These are phyloP conservation scores for Clunio marinus DNA, from an alignment of 2,888 invertebrate species.

Conservation along the genomic window DNA sequence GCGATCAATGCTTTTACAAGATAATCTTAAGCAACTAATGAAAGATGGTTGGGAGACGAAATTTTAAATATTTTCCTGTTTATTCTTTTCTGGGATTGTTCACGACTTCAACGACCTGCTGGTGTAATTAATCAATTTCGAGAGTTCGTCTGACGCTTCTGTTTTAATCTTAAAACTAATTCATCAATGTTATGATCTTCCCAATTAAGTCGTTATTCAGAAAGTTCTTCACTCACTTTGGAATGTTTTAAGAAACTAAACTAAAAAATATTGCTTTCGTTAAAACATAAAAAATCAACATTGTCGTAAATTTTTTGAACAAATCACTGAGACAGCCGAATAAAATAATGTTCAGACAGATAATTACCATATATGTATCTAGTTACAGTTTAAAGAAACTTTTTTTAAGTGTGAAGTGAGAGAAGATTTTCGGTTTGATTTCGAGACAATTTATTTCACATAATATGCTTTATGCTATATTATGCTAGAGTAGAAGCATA, in stretches of 20 bases:
- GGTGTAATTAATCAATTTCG: conserved; percentile 2
- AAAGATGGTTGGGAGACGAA: background rate
- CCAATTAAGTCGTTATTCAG: conserved; percentile 15
- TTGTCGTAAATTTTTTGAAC: conserved; percentile 32
- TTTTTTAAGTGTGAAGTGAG: conserved; percentile 14
- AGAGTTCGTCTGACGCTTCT: background rate
- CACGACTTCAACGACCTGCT: background rate
- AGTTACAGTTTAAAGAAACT: conserved; percentile 31
- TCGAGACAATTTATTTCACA: background rate
- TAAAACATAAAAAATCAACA: conserved; percentile 23
- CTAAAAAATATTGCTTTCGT: background rate
- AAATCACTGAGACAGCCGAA: conserved; percentile 33
- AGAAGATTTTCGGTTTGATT: background rate
- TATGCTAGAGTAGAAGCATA: background rate
- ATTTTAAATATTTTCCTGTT: too few relatives aligned
- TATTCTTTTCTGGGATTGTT: background rate
- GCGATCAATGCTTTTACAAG: background rate
- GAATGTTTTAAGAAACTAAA: background rate
- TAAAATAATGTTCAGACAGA: conserved; percentile 32
- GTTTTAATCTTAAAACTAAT: background rate
- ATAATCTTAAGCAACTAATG: background rate
- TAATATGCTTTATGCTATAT: background rate
- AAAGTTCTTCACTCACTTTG: conserved; percentile 6
- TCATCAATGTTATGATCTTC: conserved; percentile 14
- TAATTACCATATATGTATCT: conserved; percentile 34